phyloP scores from a whole-genome alignment of 2,888 invertebrate species.

The Lasiommata megera region DNA sequence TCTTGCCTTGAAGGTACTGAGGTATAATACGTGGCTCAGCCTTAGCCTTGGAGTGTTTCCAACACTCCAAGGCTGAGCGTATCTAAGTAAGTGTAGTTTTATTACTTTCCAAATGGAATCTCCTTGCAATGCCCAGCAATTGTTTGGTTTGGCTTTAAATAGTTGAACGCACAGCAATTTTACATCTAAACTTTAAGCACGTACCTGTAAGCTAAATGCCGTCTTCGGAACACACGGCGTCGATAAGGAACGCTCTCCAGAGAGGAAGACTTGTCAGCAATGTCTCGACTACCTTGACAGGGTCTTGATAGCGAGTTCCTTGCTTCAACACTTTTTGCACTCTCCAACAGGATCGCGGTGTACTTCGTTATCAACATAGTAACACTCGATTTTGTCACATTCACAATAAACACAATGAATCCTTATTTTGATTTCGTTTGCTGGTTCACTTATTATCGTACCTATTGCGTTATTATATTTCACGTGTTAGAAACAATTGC shows the following conservation, averaged over 20 bases:
- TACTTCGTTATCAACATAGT: conserved; percentile 87
- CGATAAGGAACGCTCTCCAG: conserved; percentile 53
- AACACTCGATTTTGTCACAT: conserved; percentile 16
- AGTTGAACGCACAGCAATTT: background rate
- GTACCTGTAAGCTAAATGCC: conserved; percentile 65
- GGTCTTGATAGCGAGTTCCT: conserved; percentile 53
- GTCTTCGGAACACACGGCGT: conserved; percentile 52
- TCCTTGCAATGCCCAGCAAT: too few relatives aligned
- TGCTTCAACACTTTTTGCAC: conserved; percentile 77
- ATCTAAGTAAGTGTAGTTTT: too few relatives aligned
- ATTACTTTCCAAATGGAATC: too few relatives aligned
- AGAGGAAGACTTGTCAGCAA: conserved; percentile 55
- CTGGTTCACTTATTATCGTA: background rate
- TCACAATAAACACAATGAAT: background rate
- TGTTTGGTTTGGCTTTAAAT: too few relatives aligned
- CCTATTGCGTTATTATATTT: background rate
- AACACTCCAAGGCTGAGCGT: too few relatives aligned
- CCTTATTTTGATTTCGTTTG: background rate
- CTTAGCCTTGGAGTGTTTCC: too few relatives aligned
- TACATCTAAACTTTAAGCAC: background rate
- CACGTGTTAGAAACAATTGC: background rate
- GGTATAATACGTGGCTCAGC: too few relatives aligned
- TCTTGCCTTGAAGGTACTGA: too few relatives aligned
- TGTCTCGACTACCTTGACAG: conserved; percentile 31
- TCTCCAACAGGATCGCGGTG: conserved; percentile 85